phyloP scores from a whole-genome alignment of 1,140 invertebrate species.

The Xylocopa sonorina region DNA sequence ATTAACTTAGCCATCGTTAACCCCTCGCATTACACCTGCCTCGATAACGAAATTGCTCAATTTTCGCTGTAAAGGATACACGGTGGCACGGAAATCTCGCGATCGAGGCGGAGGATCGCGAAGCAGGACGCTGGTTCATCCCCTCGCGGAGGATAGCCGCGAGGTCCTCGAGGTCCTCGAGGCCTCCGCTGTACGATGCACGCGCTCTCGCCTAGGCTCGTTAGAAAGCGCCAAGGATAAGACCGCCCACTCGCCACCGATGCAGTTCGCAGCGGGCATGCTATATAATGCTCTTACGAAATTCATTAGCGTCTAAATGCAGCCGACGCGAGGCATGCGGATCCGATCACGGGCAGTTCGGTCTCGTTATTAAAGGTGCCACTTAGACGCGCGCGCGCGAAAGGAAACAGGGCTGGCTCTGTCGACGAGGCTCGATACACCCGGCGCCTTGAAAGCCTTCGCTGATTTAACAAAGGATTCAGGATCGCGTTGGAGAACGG shows the following conservation, averaged over 20 bases:
- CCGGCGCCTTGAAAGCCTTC: constrained; percentile 7
- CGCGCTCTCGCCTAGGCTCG: constrained; percentile 3
- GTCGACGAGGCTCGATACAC: background rate
- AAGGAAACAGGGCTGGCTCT: constrained; percentile 14
- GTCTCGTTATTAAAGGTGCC: constrained; percentile 40
- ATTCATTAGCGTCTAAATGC: constrained; percentile 71
- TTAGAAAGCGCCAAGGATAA: constrained; percentile 65
- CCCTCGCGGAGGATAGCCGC: background rate
- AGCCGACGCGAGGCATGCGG: constrained; percentile 40
- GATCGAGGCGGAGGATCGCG: too few relatives aligned
- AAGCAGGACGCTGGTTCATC: background rate
- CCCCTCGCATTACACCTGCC: too few relatives aligned
- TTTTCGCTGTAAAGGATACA: too few relatives aligned
- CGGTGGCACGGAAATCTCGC: too few relatives aligned
- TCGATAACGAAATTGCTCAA: too few relatives aligned
- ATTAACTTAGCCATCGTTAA: too few relatives aligned
- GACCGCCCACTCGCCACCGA: constrained; percentile 46
- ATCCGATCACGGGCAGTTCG: constrained; percentile 37
- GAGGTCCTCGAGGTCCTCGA: background rate
- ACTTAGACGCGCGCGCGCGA: background rate
- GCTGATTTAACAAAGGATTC: background rate
- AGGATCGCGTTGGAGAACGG: background rate
- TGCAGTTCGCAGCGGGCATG: constrained; percentile 26
- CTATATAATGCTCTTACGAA: constrained; percentile 70
- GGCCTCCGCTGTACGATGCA: too few relatives aligned